Evolutionary conservation across 2,888 invertebrate genomes (phyloP).

Genomic region (Clepsis dumicolana): DNA sequence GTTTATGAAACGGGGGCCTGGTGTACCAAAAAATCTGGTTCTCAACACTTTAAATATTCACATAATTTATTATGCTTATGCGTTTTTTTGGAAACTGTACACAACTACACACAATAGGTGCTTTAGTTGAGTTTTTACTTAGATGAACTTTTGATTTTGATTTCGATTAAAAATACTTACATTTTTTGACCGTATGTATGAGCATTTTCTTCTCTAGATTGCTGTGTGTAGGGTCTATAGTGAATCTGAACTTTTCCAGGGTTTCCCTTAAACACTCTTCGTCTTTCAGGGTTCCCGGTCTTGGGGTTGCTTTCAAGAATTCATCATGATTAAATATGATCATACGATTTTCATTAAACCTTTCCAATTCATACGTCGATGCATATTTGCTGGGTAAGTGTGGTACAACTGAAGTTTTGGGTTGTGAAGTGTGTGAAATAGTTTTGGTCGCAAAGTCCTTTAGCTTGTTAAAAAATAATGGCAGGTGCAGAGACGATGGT

Average conservation of each 20-base stretch:
- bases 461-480: no score
- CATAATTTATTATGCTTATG: no score
- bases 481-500: no score
- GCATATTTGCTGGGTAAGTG: constrained; percentile 52
- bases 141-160: no score
- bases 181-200: not conserved
- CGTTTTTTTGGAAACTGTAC: no score
- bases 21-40: no score
- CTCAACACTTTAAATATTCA: no score
- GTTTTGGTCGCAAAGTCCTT: no score
- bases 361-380: constrained; percentile 69
- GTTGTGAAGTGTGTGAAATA: not conserved
- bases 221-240: constrained; percentile 56
- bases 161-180: constrained; percentile 1
- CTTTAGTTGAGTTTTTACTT: no score
- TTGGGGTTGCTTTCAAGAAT: constrained; percentile 58
- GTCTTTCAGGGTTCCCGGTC: constrained; percentile 69
- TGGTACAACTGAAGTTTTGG: not conserved
- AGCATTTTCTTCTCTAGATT: constrained; percentile 58
- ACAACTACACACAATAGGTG: no score
- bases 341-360: constrained; percentile 68
- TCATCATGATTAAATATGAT: constrained; percentile 72
- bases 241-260: constrained; percentile 65
- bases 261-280: constrained; percentile 60
- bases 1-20: no score